Evolutionary conservation across 2,113 vertebrate species (phyloP).

Genomic region (Centrocercus urophasianus): DNA sequence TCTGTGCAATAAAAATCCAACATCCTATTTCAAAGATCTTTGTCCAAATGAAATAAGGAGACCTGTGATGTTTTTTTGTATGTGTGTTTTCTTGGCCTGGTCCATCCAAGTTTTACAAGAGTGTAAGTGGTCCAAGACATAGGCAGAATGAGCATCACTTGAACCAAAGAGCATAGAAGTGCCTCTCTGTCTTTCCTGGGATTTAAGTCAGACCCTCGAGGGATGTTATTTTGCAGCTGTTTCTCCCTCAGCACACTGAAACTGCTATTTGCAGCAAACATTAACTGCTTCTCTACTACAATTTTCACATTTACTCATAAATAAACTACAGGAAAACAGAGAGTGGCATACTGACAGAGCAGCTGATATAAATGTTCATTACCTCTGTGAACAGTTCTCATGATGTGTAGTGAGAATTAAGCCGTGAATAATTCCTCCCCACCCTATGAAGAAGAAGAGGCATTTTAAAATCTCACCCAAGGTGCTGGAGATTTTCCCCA

Average conservation of each 20-base stretch:
- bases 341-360: neutral
- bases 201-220: neutral
- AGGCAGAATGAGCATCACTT: neutral
- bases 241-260: neutral
- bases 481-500: neutral
- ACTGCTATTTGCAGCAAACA: neutral
- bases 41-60: neutral
- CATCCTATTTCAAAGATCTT: neutral
- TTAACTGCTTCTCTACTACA: neutral
- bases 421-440: neutral
- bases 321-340: neutral
- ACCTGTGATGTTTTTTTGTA: neutral
- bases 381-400: neutral
- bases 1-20: neutral
- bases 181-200: neutral
- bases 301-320: neutral
- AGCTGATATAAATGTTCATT: neutral
- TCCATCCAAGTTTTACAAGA: neutral
- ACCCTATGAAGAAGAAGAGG: neutral
- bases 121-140: neutral
- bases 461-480: neutral
- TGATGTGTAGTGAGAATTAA: conserved; percentile 17
- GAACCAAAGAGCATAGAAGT: neutral
- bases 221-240: conserved; percentile 21
- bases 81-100: neutral